phyloP scores from a whole-genome alignment of 2,113 vertebrate species.

The Pelobates fuscus region DNA sequence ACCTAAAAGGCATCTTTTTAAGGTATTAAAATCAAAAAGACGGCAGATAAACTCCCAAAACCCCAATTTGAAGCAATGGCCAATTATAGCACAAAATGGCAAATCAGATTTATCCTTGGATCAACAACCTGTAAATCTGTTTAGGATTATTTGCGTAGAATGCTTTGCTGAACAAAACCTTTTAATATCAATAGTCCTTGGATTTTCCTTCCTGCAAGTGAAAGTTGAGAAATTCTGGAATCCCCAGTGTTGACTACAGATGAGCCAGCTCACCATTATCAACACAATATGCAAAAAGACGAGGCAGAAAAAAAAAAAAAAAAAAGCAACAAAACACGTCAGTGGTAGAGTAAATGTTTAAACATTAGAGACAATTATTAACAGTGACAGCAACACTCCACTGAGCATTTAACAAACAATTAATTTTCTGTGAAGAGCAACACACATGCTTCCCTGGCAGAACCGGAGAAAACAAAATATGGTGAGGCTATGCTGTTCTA shows the following conservation, averaged over 20 bases:
- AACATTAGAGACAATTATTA: constrained; percentile 27
- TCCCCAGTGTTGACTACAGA: not conserved
- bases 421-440: constrained; percentile 44
- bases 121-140: too few relatives aligned
- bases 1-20: too few relatives aligned
- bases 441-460: constrained; percentile 43
- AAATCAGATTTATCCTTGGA: too few relatives aligned
- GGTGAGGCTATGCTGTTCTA: not conserved
- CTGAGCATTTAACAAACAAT: constrained; percentile 36
- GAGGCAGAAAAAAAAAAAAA: not conserved
- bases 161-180: too few relatives aligned
- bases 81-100: too few relatives aligned
- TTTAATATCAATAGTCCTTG: too few relatives aligned
- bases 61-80: too few relatives aligned
- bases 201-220: too few relatives aligned
- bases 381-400: constrained; percentile 21
- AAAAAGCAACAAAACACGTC: not conserved
- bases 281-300: constrained; percentile 20
- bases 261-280: not conserved
- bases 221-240: not conserved
- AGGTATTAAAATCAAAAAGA: too few relatives aligned
- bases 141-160: too few relatives aligned
- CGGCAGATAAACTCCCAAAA: too few relatives aligned
- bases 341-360: constrained; percentile 9
- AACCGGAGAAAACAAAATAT: constrained; percentile 44